Evolutionary conservation across 2,797 vertebrate genomes (phyloP).

Genomic region (Phaenicophaeus curvirostris): DNA sequence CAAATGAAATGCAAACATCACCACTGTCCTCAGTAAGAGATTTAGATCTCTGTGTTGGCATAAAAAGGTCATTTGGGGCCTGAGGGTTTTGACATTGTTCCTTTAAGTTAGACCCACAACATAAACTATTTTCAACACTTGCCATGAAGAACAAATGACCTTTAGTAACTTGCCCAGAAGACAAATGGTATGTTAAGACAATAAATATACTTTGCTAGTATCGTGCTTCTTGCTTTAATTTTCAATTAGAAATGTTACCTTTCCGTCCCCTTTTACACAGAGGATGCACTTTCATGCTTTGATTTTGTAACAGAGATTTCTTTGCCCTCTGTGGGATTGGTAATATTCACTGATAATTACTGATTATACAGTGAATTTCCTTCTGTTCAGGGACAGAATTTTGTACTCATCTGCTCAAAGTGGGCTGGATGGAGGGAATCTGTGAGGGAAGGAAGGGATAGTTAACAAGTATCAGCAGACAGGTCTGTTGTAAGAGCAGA

Average conservation of each 20-base stretch:
- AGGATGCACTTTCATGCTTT: neutral
- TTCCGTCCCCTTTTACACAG: constrained; percentile 5
- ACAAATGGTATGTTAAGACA: constrained; percentile 77
- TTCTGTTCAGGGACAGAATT: constrained; percentile 34
- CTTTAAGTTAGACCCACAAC: constrained; percentile 81
- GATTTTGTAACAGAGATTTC: neutral
- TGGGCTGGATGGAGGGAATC: neutral
- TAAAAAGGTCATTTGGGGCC: constrained; percentile 79
- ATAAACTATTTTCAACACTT: constrained; percentile 84
- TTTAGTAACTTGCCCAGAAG: constrained; percentile 82
- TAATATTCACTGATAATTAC: constrained; percentile 44
- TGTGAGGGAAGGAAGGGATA: neutral
- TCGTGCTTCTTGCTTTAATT: constrained; percentile 63
- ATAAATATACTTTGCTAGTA: constrained; percentile 72
- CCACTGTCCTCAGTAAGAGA: constrained; percentile 65
- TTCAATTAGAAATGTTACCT: constrained; percentile 65
- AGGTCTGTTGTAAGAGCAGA: neutral
- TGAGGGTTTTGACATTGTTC: constrained; percentile 79
- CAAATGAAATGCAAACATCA: constrained; percentile 63
- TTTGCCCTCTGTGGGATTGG: neutral
- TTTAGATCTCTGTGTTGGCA: constrained; percentile 72
- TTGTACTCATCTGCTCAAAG: neutral
- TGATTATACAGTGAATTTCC: constrained; percentile 14
- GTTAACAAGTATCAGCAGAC: neutral
- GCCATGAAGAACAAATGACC: constrained; percentile 82